These are phyloP conservation scores for Mechanitis messenoides DNA, from an alignment of 2,888 invertebrate species.

Conservation along the genomic window DNA sequence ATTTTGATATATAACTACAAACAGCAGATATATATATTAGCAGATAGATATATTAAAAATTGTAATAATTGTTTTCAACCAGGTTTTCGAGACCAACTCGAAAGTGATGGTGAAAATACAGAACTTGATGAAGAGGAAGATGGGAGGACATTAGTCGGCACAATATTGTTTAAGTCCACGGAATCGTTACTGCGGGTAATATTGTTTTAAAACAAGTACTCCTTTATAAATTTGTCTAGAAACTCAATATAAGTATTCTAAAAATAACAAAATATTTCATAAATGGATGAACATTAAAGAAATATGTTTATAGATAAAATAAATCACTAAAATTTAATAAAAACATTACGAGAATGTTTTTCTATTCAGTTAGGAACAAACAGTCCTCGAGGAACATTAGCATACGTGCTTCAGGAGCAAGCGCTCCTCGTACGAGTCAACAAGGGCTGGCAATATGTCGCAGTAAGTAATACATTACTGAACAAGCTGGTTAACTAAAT, in stretches of 20 bases:
- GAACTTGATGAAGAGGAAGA: slow-evolving; percentile 69
- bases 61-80: slow-evolving; percentile 15
- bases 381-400: slow-evolving; percentile 87
- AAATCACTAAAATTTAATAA: slow-evolving; percentile 1
- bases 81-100: slow-evolving; percentile 58
- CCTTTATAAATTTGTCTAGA: too few species aligned
- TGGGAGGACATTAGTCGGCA: slow-evolving; percentile 63
- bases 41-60: slow-evolving; percentile 18
- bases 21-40: too few species aligned
- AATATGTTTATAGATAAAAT: not conserved
- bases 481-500: not conserved
- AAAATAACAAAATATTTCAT: not conserved
- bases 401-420: slow-evolving; percentile 94
- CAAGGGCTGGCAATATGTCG: slow-evolving; percentile 95
- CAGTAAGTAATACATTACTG: slow-evolving; percentile 79
- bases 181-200: slow-evolving; percentile 58
- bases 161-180: slow-evolving; percentile 63
- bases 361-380: slow-evolving; percentile 58
- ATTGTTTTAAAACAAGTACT: too few species aligned
- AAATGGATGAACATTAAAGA: not conserved
- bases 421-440: slow-evolving; percentile 91
- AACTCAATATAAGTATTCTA: not conserved
- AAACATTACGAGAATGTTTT: slow-evolving; percentile 12
- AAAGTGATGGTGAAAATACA: slow-evolving; percentile 52
- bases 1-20: not conserved